phyloP scores from a whole-genome alignment of 1,140 invertebrate genomes.

The Meteorus sp. region DNA sequence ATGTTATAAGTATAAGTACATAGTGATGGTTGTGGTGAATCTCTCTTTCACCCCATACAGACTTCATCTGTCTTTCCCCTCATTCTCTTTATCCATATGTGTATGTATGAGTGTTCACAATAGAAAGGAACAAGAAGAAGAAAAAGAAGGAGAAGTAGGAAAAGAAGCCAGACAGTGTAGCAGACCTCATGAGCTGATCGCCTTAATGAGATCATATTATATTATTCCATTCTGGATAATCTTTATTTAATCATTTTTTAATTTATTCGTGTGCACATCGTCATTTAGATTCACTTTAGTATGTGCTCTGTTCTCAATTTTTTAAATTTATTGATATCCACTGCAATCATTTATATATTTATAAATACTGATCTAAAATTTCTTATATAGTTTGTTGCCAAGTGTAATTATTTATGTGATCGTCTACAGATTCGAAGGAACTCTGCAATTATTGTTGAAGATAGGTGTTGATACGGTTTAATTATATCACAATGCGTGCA shows the following conservation, averaged over 20 bases:
- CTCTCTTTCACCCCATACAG: conserved; percentile 31
- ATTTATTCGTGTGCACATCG: conserved; percentile 32
- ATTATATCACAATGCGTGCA: not conserved
- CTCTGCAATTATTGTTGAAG: not conserved
- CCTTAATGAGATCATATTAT: conserved; percentile 58
- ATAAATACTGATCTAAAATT: not conserved
- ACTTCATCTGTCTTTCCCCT: conserved; percentile 9
- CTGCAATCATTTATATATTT: not conserved
- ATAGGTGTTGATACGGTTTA: conserved; percentile 2
- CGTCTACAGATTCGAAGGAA: not conserved
- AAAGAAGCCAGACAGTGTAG: conserved; percentile 57
- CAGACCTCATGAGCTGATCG: conserved; percentile 53
- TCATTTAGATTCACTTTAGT: too few species aligned
- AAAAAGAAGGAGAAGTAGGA: too few species aligned
- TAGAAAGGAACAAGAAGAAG: too few species aligned
- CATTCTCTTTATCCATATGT: conserved; percentile 25
- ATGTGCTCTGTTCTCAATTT: too few species aligned
- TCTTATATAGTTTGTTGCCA: too few species aligned
- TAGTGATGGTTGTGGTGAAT: too few species aligned
- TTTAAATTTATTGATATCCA: too few species aligned
- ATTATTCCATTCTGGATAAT: conserved; percentile 57
- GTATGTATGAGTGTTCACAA: too few species aligned
- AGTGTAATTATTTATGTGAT: too few species aligned
- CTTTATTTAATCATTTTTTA: conserved; percentile 57
- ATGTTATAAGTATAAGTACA: too few species aligned